These are phyloP conservation scores for Prionailurus bengalensis DNA, from an alignment of 2,113 vertebrate species.

Conservation along the genomic window DNA sequence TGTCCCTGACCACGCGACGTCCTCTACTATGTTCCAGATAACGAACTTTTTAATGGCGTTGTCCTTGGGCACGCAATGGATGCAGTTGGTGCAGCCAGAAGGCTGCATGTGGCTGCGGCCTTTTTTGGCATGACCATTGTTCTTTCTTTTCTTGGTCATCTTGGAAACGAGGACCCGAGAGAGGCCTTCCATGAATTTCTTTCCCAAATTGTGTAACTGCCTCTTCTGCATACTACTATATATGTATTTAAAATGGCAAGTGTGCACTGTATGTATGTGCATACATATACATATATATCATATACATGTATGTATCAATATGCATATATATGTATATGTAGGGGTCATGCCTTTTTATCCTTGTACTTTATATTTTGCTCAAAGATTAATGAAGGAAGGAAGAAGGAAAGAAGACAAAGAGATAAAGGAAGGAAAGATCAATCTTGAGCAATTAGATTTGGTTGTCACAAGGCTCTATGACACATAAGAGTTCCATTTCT, in stretches of 20 bases:
- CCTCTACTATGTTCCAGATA: too few species aligned
- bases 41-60: too few species aligned
- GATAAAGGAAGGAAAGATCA: conserved; percentile 14
- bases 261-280: not conserved
- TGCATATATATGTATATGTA: not conserved
- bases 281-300: not conserved
- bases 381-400: conserved; percentile 27
- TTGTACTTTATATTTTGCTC: not conserved
- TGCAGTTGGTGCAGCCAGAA: too few species aligned
- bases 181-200: not conserved
- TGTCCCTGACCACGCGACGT: too few species aligned
- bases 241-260: not conserved
- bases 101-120: too few species aligned
- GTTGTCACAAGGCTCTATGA: conserved; percentile 34
- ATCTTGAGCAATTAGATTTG: conserved; percentile 11
- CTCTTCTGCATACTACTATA: not conserved
- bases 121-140: too few species aligned
- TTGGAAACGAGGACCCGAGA: too few species aligned
- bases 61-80: too few species aligned
- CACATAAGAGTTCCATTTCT: conserved; percentile 41
- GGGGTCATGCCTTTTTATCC: not conserved
- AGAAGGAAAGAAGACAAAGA: not conserved
- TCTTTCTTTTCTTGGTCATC: too few species aligned
- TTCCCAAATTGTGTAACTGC: not conserved
- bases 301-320: too few species aligned